Conservation (phyloP, 2,797 vertebrate species). For the Coregonus sp. region DNA sequence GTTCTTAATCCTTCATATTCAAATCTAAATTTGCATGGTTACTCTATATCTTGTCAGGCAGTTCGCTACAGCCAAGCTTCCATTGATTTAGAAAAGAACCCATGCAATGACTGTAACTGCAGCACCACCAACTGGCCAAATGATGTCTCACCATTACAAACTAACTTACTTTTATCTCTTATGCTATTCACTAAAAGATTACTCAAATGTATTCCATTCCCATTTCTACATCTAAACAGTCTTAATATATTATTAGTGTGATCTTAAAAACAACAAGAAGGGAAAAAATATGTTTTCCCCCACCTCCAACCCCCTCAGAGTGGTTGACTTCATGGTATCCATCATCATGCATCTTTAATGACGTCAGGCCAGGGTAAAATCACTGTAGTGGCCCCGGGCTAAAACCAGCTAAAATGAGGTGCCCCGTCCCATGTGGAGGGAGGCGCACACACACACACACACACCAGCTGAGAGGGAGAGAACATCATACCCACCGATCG, state of each 20-base stretch:
- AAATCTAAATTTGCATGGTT: conserved; percentile 71
- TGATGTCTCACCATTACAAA: conserved; percentile 57
- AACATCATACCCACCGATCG: conserved; percentile 87
- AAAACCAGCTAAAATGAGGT: conserved; percentile 83
- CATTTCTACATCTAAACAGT: conserved; percentile 75
- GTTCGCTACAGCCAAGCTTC: conserved; percentile 47
- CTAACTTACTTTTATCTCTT: conserved; percentile 54
- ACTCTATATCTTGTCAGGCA: conserved; percentile 55
- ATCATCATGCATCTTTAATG: conserved; percentile 95
- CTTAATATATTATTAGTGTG: conserved; percentile 77
- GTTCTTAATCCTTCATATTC: conserved; percentile 47
- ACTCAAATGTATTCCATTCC: conserved; percentile 77
- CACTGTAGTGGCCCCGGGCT: conserved; percentile 93
- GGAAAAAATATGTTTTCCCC: conserved; percentile 64
- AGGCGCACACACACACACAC: conserved; percentile 58
- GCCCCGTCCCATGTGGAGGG: conserved; percentile 69
- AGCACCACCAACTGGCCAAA: conserved; percentile 94
- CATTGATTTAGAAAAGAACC: conserved; percentile 51
- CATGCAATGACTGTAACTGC: conserved; percentile 85
- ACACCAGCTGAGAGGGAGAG: conserved; percentile 79
- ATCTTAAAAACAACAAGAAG: conserved; percentile 46
- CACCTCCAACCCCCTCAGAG: conserved; percentile 74
- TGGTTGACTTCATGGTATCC: conserved; percentile 82
- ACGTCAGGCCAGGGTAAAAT: conserved; percentile 88
- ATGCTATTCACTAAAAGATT: conserved; percentile 75